Conservation (phyloP, 2,797 vertebrate species). For the Anas flavirostris region DNA sequence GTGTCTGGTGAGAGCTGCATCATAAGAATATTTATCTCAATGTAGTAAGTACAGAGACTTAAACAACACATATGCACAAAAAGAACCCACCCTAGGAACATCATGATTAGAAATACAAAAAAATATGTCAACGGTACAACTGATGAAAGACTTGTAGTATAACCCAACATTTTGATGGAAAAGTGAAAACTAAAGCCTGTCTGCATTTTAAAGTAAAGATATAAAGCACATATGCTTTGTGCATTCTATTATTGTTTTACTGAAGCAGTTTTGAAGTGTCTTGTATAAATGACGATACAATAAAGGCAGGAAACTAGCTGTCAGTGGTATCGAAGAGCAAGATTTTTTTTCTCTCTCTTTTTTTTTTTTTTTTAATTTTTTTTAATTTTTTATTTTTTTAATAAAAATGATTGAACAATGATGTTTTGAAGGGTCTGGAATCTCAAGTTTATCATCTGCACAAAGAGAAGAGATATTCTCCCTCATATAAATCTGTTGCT, state of each 20-base stretch:
- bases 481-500: background rate
- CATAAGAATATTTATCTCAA: slow-evolving; percentile 2
- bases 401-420: background rate
- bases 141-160: background rate
- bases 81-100: background rate
- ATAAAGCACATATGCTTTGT: background rate
- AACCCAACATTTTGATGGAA: slow-evolving; percentile 15
- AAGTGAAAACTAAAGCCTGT: background rate
- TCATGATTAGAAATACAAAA: slow-evolving; percentile 20
- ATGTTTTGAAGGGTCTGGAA: background rate
- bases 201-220: background rate
- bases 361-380: no score
- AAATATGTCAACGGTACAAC: background rate
- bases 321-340: background rate
- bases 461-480: background rate
- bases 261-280: background rate
- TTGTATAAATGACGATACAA: background rate
- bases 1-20: background rate
- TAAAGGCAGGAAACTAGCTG: background rate
- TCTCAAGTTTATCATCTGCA: background rate
- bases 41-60: background rate
- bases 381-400: background rate
- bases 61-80: background rate
- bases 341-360: no score
- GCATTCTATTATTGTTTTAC: background rate